Conservation (phyloP, 2,888 invertebrate species). For the Chaitophorus viminalis region DNA sequence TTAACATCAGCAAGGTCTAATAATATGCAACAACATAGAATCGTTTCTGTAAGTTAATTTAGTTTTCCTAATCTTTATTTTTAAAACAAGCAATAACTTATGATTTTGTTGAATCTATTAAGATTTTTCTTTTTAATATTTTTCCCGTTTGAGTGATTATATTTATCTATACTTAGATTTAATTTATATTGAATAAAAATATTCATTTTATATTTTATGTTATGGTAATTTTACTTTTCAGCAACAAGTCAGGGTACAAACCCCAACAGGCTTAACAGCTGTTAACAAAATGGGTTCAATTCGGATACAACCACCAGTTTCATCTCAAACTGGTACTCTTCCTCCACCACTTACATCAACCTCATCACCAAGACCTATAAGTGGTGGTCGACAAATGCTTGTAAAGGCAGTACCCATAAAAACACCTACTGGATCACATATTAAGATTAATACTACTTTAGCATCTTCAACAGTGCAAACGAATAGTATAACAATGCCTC, state of each 20-base stretch:
- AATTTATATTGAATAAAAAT: too few relatives aligned
- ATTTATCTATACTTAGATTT: too few relatives aligned
- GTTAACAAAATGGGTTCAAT: constrained; percentile 65
- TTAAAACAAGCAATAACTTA: not conserved
- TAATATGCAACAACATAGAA: constrained; percentile 59
- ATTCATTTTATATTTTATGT: not conserved
- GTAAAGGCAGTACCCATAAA: constrained; percentile 66
- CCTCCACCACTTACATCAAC: constrained; percentile 59
- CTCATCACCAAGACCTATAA: constrained; percentile 62
- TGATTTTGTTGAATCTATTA: not conserved
- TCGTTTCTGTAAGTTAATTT: constrained; percentile 49
- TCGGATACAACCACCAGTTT: constrained; percentile 66
- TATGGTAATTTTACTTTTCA: constrained; percentile 73
- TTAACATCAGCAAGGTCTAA: constrained; percentile 48
- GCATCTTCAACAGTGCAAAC: constrained; percentile 37
- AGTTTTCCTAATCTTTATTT: not conserved
- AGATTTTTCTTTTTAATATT: too few relatives aligned
- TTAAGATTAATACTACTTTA: constrained; percentile 51
- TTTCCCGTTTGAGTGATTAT: too few relatives aligned
- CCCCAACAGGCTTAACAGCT: constrained; percentile 69
- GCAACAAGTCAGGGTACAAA: constrained; percentile 80
- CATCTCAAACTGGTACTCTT: constrained; percentile 66
- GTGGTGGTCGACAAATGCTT: constrained; percentile 66
- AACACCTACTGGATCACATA: constrained; percentile 63
- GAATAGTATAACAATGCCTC: constrained; percentile 53